Conservation (phyloP, 2,113 vertebrate species). For the Cheirogaleus medius region DNA sequence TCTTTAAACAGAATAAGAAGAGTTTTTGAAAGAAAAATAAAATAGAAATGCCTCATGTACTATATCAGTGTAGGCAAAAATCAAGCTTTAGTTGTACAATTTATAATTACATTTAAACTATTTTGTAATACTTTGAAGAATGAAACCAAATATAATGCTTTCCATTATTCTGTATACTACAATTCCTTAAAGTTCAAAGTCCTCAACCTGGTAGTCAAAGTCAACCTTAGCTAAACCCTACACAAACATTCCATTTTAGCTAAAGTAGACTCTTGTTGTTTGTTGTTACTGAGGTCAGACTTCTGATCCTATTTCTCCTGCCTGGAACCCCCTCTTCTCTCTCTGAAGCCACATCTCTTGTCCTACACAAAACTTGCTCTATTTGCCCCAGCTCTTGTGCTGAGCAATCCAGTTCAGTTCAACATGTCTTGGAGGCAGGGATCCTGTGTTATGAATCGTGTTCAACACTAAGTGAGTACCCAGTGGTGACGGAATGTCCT, state of each 20-base stretch:
- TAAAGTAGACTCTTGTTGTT: neutral
- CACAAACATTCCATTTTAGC: neutral
- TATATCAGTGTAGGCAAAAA: neutral
- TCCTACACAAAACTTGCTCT: neutral
- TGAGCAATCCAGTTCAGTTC: neutral
- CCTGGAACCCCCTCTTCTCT: neutral
- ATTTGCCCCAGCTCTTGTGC: neutral
- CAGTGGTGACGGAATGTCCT: too few species aligned
- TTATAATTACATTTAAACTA: neutral
- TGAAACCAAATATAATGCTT: neutral
- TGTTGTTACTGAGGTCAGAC: neutral
- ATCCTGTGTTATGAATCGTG: neutral
- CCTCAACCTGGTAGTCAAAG: neutral
- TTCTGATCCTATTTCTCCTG: neutral
- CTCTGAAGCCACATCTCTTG: neutral
- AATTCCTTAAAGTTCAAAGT: conserved; percentile 2
- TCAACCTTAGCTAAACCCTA: neutral
- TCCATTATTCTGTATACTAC: neutral
- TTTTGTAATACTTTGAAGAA: neutral
- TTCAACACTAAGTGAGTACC: neutral
- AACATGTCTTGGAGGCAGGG: neutral
- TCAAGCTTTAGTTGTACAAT: neutral
- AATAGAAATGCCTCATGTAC: neutral
- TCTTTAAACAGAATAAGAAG: neutral
- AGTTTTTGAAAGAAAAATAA: conserved; percentile 28